phyloP scores from a whole-genome alignment of 2,113 vertebrate genomes.

The Semnornis frantzii region DNA sequence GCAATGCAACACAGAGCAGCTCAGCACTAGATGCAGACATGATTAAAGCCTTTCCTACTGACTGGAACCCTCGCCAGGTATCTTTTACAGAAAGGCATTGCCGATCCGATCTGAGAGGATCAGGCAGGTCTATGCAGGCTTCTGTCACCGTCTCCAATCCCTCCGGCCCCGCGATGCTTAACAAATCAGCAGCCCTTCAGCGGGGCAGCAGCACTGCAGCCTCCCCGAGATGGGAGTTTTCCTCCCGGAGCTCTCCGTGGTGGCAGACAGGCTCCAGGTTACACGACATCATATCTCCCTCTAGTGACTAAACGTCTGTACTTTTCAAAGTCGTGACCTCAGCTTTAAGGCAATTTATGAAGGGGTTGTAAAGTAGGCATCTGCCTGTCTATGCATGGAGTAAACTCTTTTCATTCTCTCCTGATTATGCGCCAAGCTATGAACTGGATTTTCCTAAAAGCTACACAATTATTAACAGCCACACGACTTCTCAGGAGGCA shows the following conservation, averaged over 20 bases:
- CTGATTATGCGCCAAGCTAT: neutral
- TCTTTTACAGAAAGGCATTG: neutral
- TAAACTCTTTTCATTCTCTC: neutral
- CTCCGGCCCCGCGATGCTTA: neutral
- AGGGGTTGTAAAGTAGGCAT: neutral
- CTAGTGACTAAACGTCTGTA: constrained; percentile 35
- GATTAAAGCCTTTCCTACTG: neutral
- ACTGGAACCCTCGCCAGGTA: neutral
- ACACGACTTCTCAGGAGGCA: neutral
- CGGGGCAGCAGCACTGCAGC: neutral
- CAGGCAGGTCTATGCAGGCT: neutral
- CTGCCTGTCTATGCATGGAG: neutral
- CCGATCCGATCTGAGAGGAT: neutral
- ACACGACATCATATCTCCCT: constrained; percentile 10
- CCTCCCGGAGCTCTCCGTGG: neutral
- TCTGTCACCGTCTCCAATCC: neutral
- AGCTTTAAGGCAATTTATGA: neutral
- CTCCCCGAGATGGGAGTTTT: neutral
- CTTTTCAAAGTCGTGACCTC: constrained; percentile 10
- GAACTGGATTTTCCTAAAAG: neutral
- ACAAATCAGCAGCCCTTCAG: neutral
- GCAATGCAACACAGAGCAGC: neutral
- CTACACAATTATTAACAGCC: neutral
- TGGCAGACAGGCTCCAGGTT: neutral
- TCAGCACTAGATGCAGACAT: neutral